Evolutionary conservation across 2,888 invertebrate species (phyloP), one percentile per base, ranked within the genome.

Genomic region (Drosophila percnosoma): DNA sequence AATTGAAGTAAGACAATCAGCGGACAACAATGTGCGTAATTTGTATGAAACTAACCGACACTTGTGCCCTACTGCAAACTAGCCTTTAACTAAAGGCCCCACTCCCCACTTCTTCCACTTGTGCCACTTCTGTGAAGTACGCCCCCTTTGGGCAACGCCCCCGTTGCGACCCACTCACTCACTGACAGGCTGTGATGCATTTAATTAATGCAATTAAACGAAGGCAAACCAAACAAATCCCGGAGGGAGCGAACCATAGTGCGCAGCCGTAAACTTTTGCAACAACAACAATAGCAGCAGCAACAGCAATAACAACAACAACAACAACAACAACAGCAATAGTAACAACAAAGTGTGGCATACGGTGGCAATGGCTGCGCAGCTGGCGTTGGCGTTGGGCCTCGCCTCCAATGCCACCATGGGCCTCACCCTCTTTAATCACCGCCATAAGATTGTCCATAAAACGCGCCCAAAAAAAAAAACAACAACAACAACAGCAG

Each of bases 381-480:
- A 75, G 78, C 76, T 68, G 80, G 72, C 78, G 72, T 80, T 75
- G 78, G 75, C 80, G 75, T 77, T 78, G 72, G 66, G 73, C 40
- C 66, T 76, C 72, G 78, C 76, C 76, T 78, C 78, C 77, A 72
- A 63, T 63, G 78, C 73, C 76, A 68, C 53, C 78, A 60, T 58
- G 78, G 38, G 68, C 80, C 77, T 71, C 80, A 75, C 78, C 76
- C 80, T 75, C 88, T 86, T 90, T 86, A 87, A 88, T 89, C 90
- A 90, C 89, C 84, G 87, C 78, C 90, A 86, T 87, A 87, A 87
- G 86, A 73, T 81, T 85, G 85, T 77, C 81, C 90, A 89, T 87
- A 90, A 90, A 90, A 87, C 73, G 76, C 75, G 75, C 82, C 90
- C 74, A 83, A 72, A 78, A 69, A 51, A 62, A 45, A 42, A 27